phyloP scores from a whole-genome alignment of 1,140 invertebrate genomes.

The Laupala kohalensis region DNA sequence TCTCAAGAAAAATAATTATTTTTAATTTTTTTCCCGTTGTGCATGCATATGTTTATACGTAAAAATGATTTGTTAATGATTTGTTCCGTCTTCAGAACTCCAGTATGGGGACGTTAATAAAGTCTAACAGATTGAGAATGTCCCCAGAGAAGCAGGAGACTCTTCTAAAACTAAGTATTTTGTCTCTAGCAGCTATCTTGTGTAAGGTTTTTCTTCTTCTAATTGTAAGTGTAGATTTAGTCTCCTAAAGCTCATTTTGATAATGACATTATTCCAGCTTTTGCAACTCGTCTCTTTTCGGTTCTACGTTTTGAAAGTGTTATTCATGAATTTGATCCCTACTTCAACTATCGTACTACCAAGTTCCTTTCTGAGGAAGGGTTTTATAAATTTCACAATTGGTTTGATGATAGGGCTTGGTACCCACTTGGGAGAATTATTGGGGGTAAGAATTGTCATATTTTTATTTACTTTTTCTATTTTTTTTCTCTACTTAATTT shows the following conservation, averaged over 20 bases:
- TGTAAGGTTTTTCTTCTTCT: constrained; percentile 53
- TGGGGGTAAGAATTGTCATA: constrained; percentile 46
- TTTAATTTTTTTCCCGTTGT: not conserved
- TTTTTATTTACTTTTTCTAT: constrained; percentile 6
- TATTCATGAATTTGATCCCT: constrained; percentile 98
- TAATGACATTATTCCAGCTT: constrained; percentile 53
- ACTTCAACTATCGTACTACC: constrained; percentile 97
- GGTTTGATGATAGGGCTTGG: constrained; percentile 99
- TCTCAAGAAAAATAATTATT: not conserved
- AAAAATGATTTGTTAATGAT: not conserved
- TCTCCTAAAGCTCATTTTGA: constrained; percentile 3
- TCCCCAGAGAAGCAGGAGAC: constrained; percentile 89
- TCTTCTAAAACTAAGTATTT: constrained; percentile 78
- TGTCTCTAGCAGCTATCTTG: constrained; percentile 80
- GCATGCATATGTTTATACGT: not conserved
- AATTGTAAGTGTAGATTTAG: not conserved
- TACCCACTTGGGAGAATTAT: constrained; percentile 95
- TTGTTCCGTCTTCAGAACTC: not conserved
- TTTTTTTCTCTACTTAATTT: constrained; percentile 19
- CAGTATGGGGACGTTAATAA: constrained; percentile 7
- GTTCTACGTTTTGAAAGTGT: constrained; percentile 96
- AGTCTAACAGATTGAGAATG: constrained; percentile 28
- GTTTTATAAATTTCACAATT: constrained; percentile 96
- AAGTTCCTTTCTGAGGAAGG: constrained; percentile 89
- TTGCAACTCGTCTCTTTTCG: constrained; percentile 88